Evolutionary conservation across 2,888 invertebrate species (phyloP), one percentile per base, ranked within the genome.

Genomic region (Tenthredo mesomela): DNA sequence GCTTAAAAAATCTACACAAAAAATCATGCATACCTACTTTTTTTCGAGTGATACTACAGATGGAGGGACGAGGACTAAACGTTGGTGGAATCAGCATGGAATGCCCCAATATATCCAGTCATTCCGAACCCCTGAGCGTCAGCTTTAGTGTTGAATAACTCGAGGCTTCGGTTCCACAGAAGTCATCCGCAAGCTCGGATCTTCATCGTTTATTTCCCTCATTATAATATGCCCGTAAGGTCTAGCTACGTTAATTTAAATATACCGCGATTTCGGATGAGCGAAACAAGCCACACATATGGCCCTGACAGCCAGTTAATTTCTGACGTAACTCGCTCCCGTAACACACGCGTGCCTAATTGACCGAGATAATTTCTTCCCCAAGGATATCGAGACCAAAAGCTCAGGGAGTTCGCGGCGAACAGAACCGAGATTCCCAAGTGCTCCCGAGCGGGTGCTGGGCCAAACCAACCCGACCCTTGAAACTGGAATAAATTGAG

Each of bases 321-420:
- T 75, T 47, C 47, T 43, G 47, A 40, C 47, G 2, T 75, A 21
- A 21, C 29, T 75, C 75, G 25, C 15, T 9, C 25, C 47, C 21
- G 47, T 75, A 75, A 75, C 47, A 50, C 43, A 75, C 25, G 12
- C 18, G 15, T 29, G 75, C 43, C 47, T 75, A 75, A 75, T 75
- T 75, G 47, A 75, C 75, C 75, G 75, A 3, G 75, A 75, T 75
- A 75, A 75, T 75, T 75, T 75, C 75, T 75, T 75, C 75, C 75
- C 75, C 47, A 10, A 50, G 75, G 75, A 75, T 75, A 75, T 75
- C 75, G 75, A 29, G 47, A 43, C 43, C 75, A 15, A 47, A 37
- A 75, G 75, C 25, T 25, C 25, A n/a, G 75, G 75, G 43, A 21
- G 47, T 10, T 73, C 43, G 73, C 12, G 6, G 12, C 73, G 73